Evolutionary conservation across 2,797 vertebrate species (phyloP).

Genomic region (Hemibagrus guttatus): DNA sequence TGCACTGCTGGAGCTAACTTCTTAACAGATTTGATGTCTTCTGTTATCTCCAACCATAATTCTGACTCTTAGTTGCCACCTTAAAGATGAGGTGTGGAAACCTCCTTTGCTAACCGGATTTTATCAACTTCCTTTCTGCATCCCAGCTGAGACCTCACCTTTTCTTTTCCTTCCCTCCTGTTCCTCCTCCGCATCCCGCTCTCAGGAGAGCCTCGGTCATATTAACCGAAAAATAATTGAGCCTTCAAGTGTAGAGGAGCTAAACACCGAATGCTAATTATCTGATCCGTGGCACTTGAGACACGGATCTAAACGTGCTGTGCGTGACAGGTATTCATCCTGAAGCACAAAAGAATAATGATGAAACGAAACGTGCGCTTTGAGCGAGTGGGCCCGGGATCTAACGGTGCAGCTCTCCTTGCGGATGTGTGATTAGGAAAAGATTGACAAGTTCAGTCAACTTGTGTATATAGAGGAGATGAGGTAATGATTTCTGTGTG

Average conservation of each 20-base stretch:
- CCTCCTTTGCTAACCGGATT: neutral
- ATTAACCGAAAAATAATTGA: constrained; percentile 49
- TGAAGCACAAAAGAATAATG: constrained; percentile 24
- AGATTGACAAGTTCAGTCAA: neutral
- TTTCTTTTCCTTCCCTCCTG: constrained; percentile 21
- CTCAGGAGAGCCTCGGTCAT: constrained; percentile 30
- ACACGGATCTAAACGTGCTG: constrained; percentile 31
- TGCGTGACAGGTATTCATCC: constrained; percentile 27
- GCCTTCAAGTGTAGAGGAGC: constrained; percentile 34
- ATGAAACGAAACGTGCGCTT: neutral
- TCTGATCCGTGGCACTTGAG: constrained; percentile 39
- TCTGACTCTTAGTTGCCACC: neutral
- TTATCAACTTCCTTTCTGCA: constrained; percentile 18
- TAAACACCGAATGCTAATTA: constrained; percentile 51
- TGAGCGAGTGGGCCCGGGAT: neutral
- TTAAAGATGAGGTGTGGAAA: neutral
- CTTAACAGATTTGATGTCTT: neutral
- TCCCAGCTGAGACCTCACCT: constrained; percentile 1
- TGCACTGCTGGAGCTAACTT: neutral
- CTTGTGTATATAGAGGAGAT: neutral
- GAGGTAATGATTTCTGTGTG: neutral
- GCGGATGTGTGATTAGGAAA: neutral
- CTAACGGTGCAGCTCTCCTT: neutral
- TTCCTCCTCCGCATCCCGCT: constrained; percentile 19
- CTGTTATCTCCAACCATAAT: neutral